phyloP scores from a whole-genome alignment of 1,140 invertebrate genomes.

The Tachypleus tridentatus region DNA sequence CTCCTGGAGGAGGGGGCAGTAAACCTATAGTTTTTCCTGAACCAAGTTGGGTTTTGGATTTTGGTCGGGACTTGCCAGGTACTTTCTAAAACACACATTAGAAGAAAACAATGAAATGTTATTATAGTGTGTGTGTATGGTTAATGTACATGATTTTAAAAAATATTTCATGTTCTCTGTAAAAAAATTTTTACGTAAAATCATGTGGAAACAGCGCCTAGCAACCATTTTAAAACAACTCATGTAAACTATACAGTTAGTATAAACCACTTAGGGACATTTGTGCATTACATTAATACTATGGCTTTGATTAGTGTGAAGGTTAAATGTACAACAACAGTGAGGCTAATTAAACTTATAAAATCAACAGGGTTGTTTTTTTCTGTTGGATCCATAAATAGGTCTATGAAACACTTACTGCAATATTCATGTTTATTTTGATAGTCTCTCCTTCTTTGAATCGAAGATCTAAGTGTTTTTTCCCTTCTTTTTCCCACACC shows the following conservation, averaged over 20 bases:
- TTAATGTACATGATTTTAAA: no score
- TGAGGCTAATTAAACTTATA: not conserved
- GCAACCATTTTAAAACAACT: no score
- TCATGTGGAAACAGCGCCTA: no score
- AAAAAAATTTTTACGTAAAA: not conserved
- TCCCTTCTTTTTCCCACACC: no score
- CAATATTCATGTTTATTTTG: slow-evolving; percentile 96
- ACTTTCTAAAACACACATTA: slow-evolving; percentile 60
- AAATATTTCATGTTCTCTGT: slow-evolving; percentile 4
- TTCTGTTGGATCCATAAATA: not conserved
- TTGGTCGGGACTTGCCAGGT: slow-evolving; percentile 54
- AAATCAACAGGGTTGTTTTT: not conserved
- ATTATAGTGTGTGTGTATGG: no score
- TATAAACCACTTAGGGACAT: not conserved
- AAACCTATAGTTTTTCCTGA: slow-evolving; percentile 42
- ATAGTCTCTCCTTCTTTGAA: slow-evolving; percentile 99
- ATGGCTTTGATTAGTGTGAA: slow-evolving; percentile 9
- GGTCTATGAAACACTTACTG: slow-evolving; percentile 47
- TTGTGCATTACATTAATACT: slow-evolving; percentile 1
- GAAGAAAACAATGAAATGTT: slow-evolving; percentile 12
- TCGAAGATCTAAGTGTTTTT: slow-evolving; percentile 68
- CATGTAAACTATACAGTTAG: not conserved
- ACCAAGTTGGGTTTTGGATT: slow-evolving; percentile 39
- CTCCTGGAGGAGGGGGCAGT: slow-evolving; percentile 73
- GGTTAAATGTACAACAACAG: slow-evolving; percentile 2